Evolutionary conservation across 1,140 invertebrate genomes (phyloP), one percentile per base, ranked within the genome.

Genomic region (Drosophila pectinifera): DNA sequence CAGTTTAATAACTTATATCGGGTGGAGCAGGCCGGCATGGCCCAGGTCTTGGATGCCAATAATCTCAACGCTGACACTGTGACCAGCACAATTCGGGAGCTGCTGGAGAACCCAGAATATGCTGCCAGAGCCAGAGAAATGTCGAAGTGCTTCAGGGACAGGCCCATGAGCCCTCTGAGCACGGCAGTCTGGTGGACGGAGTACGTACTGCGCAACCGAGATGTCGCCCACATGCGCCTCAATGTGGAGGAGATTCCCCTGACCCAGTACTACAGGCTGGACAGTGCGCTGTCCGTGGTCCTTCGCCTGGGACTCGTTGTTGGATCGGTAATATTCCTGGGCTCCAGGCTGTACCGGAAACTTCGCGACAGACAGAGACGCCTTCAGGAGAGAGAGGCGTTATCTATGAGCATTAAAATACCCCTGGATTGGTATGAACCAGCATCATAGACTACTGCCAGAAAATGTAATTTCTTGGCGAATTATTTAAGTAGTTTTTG

Each of bases 181-280:
- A 93, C 92, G 4, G 94, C 94, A 2, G 91, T 94, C 13, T 95
- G 93, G 88, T 95, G 94, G 94, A 93, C 94, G 0, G 94, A 95
- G 78, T 95, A 95, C 57, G 93, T 94, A 64, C 78, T 49, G 59
- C 81, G 81, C 0, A 49, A 88, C 45, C 57, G 74, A 6, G 48
- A 80, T 34, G 92, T 92, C 7, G 61, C 75, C 4, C 91, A 93
- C 58, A 81, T 94, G 38, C 84, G 92, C 0, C 82, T 93, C 14
- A 78, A 92, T n/a, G 81, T 82, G 4, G 56, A 69, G 4, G 62
- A 72, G 8, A 24, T 80, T 18, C 31, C 53, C 1, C 56, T 82
- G 3, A 48, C 69, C 1, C 20, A 16, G 1, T 80, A 80, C 36
- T 72, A 76, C 20, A 65, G 11, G 5, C 26, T 81, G 13, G 42